Evolutionary conservation across 2,113 vertebrate species (phyloP).

Genomic region (Sminthopsis crassicaudata): DNA sequence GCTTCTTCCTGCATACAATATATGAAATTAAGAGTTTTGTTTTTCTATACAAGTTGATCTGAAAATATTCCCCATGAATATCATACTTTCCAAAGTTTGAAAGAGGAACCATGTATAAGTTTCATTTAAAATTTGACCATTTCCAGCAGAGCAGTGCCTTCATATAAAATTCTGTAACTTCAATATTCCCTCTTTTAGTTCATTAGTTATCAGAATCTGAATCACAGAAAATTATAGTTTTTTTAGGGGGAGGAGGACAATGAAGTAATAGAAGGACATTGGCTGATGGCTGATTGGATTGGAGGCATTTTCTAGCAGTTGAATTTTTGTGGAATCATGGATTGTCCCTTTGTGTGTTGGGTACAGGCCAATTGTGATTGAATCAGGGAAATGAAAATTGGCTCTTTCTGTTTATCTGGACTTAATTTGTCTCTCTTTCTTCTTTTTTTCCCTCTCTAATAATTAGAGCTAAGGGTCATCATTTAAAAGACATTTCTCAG

Average conservation of each 20-base stretch:
- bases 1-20: conserved; percentile 10
- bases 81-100: conserved; percentile 28
- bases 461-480: background rate
- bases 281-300: background rate
- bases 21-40: conserved; percentile 47
- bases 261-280: background rate
- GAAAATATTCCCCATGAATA: conserved; percentile 32
- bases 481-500: background rate
- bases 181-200: conserved; percentile 36
- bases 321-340: background rate
- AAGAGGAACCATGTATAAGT: conserved; percentile 33
- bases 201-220: background rate
- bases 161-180: background rate
- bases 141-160: background rate
- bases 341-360: background rate
- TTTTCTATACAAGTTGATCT: conserved; percentile 32
- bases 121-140: background rate
- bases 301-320: fast-evolving
- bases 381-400: background rate
- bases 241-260: background rate
- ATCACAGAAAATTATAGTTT: background rate
- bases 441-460: background rate
- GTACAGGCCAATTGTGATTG: background rate
- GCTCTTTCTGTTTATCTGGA: background rate
- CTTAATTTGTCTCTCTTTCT: background rate